These are phyloP conservation scores for Mamestra brassicae DNA, from an alignment of 2,888 invertebrate species.

Conservation along the genomic window DNA sequence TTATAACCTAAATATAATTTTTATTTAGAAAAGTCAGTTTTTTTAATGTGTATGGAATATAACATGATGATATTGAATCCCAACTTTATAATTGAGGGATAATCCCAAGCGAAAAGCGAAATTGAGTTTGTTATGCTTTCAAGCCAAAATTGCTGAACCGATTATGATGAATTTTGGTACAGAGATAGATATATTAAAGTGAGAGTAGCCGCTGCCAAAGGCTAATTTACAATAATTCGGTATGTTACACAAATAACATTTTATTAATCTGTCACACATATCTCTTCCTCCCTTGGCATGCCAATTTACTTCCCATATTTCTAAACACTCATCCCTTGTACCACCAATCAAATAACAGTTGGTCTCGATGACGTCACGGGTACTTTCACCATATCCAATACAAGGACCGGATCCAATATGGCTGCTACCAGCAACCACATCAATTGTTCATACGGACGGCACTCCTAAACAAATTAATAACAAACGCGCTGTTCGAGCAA, in stretches of 20 bases:
- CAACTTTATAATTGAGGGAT: no score
- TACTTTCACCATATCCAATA: constrained; percentile 57
- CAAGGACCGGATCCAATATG: constrained; percentile 52
- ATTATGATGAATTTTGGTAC: no score
- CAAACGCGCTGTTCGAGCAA: no score
- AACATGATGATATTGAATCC: neutral
- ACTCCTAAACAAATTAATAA: constrained; percentile 78
- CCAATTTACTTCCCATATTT: constrained; percentile 21
- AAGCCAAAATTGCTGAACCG: no score
- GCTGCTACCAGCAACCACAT: constrained; percentile 70
- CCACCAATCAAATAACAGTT: neutral
- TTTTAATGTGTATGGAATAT: no score
- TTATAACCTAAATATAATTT: no score
- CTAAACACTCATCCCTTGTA: constrained; percentile 12
- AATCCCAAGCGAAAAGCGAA: no score
- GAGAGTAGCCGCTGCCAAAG: no score
- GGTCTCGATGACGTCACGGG: constrained; percentile 38
- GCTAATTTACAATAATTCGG: no score
- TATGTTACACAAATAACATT: neutral
- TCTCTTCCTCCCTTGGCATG: constrained; percentile 1
- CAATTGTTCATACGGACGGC: constrained; percentile 74
- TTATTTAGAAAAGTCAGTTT: neutral
- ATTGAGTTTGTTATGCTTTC: no score
- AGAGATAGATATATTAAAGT: no score
- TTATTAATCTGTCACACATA: no score